phyloP scores from a whole-genome alignment of 1,140 invertebrate genomes.

The Caenorhabditis latens region DNA sequence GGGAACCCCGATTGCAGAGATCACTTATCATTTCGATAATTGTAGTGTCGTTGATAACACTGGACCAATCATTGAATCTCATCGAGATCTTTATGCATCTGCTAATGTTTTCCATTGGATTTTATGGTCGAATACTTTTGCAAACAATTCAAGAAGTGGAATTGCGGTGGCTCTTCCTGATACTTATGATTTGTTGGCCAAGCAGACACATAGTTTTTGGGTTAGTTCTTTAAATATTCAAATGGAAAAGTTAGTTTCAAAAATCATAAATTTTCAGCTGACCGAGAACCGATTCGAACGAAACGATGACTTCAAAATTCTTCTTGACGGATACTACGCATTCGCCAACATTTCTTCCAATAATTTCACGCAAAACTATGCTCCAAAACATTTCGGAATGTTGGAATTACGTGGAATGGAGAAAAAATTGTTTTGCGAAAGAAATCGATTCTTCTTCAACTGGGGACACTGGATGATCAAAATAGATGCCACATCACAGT shows the following conservation, averaged over 20 bases:
- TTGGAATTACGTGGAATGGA: conserved; percentile 94
- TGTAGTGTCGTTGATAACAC: conserved; percentile 84
- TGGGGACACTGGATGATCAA: conserved; percentile 78
- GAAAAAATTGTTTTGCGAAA: conserved; percentile 87
- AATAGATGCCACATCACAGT: conserved; percentile 71
- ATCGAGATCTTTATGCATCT: conserved; percentile 88
- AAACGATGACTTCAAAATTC: conserved; percentile 88
- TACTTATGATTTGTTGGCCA: conserved; percentile 94
- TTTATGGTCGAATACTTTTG: conserved; percentile 88
- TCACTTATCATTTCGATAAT: conserved; percentile 85
- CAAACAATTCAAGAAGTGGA: conserved; percentile 87
- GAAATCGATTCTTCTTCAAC: conserved; percentile 86
- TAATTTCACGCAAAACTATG: conserved; percentile 86
- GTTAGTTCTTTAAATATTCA: conserved; percentile 80
- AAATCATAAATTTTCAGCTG: conserved; percentile 67
- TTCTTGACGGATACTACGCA: conserved; percentile 91
- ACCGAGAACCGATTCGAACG: conserved; percentile 86
- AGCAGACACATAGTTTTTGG: conserved; percentile 90
- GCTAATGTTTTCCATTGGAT: conserved; percentile 95
- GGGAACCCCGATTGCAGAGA: conserved; percentile 79
- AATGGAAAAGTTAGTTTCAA: neutral
- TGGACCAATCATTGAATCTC: conserved; percentile 86
- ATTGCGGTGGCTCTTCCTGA: conserved; percentile 89
- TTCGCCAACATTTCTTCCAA: conserved; percentile 85
- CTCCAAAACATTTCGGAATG: conserved; percentile 80